Evolutionary conservation across 2,888 invertebrate genomes (phyloP).

Genomic region (Rutpela maculata): DNA sequence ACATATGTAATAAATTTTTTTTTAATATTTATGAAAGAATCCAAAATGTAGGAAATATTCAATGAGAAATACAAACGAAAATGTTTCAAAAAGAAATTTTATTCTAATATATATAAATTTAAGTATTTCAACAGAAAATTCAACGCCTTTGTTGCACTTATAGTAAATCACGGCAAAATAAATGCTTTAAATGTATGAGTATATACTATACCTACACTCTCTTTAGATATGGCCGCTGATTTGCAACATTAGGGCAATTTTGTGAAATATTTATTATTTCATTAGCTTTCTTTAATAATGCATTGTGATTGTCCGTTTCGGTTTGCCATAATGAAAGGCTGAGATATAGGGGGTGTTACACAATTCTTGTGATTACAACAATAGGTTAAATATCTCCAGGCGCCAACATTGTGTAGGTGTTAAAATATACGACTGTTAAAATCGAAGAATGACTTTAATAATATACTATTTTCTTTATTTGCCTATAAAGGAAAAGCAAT

Average conservation of each 20-base stretch:
- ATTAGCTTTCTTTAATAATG: constrained; percentile 42
- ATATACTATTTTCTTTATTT: constrained; percentile 57
- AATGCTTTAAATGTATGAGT: neutral
- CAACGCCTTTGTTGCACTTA: neutral
- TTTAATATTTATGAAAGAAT: no score
- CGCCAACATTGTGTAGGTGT: constrained; percentile 66
- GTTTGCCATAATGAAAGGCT: constrained; percentile 59
- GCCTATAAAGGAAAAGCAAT: constrained; percentile 44
- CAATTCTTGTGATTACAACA: constrained; percentile 66
- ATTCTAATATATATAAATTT: neutral
- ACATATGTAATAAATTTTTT: no score
- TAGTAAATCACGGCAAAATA: constrained; percentile 8
- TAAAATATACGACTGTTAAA: constrained; percentile 67
- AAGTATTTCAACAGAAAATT: neutral
- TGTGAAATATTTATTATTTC: constrained; percentile 39
- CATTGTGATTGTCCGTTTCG: constrained; percentile 56
- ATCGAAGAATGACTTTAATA: constrained; percentile 63
- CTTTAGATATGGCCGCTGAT: constrained; percentile 31
- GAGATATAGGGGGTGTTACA: constrained; percentile 62
- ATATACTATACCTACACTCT: constrained; percentile 29
- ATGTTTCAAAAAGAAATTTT: no score
- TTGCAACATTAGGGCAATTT: constrained; percentile 27
- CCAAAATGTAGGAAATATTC: no score
- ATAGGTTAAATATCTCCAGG: constrained; percentile 69
- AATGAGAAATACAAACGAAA: no score